Conservation (phyloP, 2,797 vertebrate species). For the Okamejei kenojei region DNA sequence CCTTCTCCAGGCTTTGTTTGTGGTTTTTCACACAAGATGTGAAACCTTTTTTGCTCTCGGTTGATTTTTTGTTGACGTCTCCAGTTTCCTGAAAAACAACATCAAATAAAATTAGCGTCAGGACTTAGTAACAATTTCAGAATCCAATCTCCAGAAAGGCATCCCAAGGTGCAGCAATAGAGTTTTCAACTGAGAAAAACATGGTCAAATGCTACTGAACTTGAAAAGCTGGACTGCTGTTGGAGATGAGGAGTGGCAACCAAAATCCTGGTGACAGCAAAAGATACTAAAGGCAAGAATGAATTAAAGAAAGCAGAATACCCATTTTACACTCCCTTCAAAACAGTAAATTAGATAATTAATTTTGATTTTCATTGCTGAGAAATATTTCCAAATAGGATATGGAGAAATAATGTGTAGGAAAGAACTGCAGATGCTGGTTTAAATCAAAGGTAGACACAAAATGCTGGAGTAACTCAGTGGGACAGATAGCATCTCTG, state of each 20-base stretch:
- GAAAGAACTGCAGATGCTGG: too few relatives aligned
- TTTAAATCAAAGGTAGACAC: too few relatives aligned
- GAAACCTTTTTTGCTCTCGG: not conserved
- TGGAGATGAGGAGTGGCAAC: not conserved
- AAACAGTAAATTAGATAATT: too few relatives aligned
- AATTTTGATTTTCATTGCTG: too few relatives aligned
- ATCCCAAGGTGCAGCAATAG: not conserved
- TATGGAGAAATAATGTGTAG: too few relatives aligned
- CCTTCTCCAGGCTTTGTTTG: conserved; percentile 73
- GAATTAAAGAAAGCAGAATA: too few relatives aligned
- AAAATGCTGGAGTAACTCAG: too few relatives aligned
- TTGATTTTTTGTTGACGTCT: conserved; percentile 40
- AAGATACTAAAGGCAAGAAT: not conserved
- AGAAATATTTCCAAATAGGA: too few relatives aligned
- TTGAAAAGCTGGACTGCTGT: not conserved
- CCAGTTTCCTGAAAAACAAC: conserved; percentile 42
- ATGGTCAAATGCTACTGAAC: not conserved
- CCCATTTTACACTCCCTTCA: too few relatives aligned
- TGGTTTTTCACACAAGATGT: conserved; percentile 56
- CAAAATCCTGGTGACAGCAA: not conserved
- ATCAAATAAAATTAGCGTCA: not conserved
- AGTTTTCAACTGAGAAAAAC: not conserved
- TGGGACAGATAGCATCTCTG: too few relatives aligned
- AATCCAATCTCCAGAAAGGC: not conserved
- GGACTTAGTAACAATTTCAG: not conserved